These are phyloP conservation scores for Andrena chrysosceles DNA, from an alignment of 2,888 invertebrate species.

Conservation along the genomic window DNA sequence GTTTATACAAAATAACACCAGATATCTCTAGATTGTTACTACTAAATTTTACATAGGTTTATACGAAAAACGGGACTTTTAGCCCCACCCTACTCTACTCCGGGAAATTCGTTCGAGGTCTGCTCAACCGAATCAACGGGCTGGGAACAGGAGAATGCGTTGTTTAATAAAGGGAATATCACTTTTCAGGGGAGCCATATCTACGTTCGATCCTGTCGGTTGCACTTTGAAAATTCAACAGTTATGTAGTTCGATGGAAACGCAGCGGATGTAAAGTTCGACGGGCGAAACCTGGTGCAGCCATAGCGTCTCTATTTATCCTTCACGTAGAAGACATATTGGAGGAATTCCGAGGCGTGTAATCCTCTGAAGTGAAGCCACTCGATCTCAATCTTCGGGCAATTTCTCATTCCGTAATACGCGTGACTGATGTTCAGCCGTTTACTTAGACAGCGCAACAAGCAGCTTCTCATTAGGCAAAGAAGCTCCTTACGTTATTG, in stretches of 20 bases:
- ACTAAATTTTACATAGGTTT: too few relatives aligned
- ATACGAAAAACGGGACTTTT: too few relatives aligned
- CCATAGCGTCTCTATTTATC: slow-evolving; percentile 30
- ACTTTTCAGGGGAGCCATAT: not conserved
- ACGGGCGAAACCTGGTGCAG: not conserved
- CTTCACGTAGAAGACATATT: slow-evolving; percentile 38
- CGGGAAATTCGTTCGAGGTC: too few relatives aligned
- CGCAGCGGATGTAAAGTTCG: slow-evolving; percentile 14
- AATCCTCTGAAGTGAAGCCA: slow-evolving; percentile 34
- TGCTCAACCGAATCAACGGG: too few relatives aligned
- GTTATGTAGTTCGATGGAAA: not conserved
- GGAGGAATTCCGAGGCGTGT: slow-evolving; percentile 45
- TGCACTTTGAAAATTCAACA: not conserved
- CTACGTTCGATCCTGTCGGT: not conserved
- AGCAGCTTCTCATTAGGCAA: slow-evolving; percentile 56
- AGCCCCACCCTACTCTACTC: too few relatives aligned
- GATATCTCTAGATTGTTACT: too few relatives aligned
- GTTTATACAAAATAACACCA: too few relatives aligned
- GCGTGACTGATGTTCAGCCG: slow-evolving; percentile 35
- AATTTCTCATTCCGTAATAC: slow-evolving; percentile 53
- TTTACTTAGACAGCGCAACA: slow-evolving; percentile 38
- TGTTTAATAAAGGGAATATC: not conserved
- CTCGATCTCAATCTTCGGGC: slow-evolving; percentile 55
- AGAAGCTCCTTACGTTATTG: slow-evolving; percentile 54
- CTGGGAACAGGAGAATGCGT: too few relatives aligned